Base-by-base conservation (phyloP, 2,888 invertebrate genomes). In the Cheilosia grossa region DNA sequence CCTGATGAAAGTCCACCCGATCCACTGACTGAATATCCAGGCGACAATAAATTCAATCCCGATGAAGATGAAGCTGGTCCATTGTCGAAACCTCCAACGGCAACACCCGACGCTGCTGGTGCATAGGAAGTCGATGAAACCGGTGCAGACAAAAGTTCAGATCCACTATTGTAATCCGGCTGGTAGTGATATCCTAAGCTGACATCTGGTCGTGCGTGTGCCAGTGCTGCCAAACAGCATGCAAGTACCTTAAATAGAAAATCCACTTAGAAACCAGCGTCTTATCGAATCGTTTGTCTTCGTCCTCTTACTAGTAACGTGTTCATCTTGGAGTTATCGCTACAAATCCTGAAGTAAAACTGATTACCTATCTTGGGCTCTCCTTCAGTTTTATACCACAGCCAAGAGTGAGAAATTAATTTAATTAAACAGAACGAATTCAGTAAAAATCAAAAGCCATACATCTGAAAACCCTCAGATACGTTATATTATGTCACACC, bases 131-230 rank as follows among this genome's bases (percentile, higher is more conserved):
- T 86, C 42, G 75, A 69, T 2, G 78, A 47, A 49, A 82, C 27
- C 1, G 90, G 88, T 0, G 89, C 81, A 53, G 87, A 81, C 19
- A 89, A 27, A 2, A 87, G 73, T 13, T 72, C 81, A 44, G 81
- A 81, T 15, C 87, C 89, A 87, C 88, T 89, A 47, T 88, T 88
- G 37, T 89, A 89, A 3, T 87, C 87, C 10, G 69, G 89, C 56
- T 89, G 88, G 53, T 91, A 90, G 33, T 83, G 88, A 75, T 91
- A 91, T 37, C 90, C 89, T 70, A 90, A 79, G 27, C 90, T 90
- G 53, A 91, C 87, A 87, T 91, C 91, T 37, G 91, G 90, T 59
- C 89, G 88, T 5, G 90, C 90, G 37, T 82, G 61, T 30, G 87
- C 88, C 70, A 82, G 75, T 19, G 83, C 67, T 47, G 87, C 86